Evolutionary conservation across 2,797 vertebrate genomes (phyloP), one percentile per base, ranked within the genome.

Genomic region (Ispidina lecontei): DNA sequence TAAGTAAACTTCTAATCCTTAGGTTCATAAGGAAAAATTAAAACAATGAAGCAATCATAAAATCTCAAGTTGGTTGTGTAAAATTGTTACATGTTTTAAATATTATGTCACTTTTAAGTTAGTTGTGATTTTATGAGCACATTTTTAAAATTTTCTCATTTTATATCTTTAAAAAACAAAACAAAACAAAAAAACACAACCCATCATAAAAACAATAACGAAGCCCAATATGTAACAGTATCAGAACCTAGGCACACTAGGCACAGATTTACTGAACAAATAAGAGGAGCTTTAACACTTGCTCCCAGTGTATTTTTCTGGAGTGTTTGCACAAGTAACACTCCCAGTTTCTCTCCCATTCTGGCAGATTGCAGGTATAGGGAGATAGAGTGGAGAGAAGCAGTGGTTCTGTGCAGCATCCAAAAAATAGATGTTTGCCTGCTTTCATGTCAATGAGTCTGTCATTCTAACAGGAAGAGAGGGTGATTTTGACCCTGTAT

Each of bases 81-180:
- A n/a, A 47, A 47, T 52, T 67, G 59, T 74, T 4, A 13, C 25
- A 7, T 33, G 3, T 72, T 86, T 90, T 70, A 60, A 39, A 15
- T 63, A 31, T 16, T 51, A 25, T 6, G 19, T 69, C 14, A 46
- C 29, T 84, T 91, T 52, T 75, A 75, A 88, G 31, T 28, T 2
- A 86, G 21, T 25, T 1, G 0, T 20, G 20, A 3, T 1, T 1
- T 58, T 82, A 75, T 62, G 41, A 2, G 52, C 28, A 18, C 5
- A 43, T 0, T 20, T n/a, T 33, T 26, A 70, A 75, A 4, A 72
- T 89, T 63, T 90, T 12, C 41, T 54, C 18, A 20, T 60, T 62
- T 44, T 79, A 11, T 65, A 22, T 56, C 15, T 81, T 71, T 17
- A 8, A 31, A 68, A 74, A 64, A 43, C 28, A 6, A 10, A 6